phyloP scores from a whole-genome alignment of 1,140 invertebrate species.

The Halictus rubicundus region DNA sequence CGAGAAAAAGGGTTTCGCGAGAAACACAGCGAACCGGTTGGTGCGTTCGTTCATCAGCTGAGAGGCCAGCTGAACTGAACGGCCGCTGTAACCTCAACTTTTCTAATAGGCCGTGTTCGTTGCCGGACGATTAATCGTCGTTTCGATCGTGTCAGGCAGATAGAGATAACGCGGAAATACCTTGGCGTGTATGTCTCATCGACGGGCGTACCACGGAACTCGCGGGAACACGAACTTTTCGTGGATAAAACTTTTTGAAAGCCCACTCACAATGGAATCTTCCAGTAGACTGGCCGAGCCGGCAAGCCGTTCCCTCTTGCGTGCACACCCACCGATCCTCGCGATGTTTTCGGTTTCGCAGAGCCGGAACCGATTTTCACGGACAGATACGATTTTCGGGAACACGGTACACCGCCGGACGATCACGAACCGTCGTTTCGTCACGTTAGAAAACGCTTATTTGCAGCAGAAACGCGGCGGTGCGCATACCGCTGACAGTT shows the following conservation, averaged over 20 bases:
- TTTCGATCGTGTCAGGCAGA: background rate
- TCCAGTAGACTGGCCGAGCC: slow-evolving; percentile 78
- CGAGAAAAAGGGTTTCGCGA: slow-evolving; percentile 18
- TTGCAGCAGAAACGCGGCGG: slow-evolving; percentile 62
- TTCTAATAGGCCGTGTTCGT: slow-evolving; percentile 39
- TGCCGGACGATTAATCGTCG: slow-evolving; percentile 23
- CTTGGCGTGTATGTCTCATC: slow-evolving; percentile 34
- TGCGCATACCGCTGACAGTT: slow-evolving; percentile 70
- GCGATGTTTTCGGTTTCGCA: slow-evolving; percentile 51
- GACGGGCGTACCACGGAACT: slow-evolving; percentile 39
- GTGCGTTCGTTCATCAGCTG: slow-evolving; percentile 68
- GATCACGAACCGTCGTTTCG: slow-evolving; percentile 19
- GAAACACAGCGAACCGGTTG: slow-evolving; percentile 60
- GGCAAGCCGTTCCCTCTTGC: slow-evolving; percentile 74
- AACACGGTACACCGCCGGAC: background rate
- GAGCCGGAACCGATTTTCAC: slow-evolving; percentile 5
- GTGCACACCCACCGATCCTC: slow-evolving; percentile 70
- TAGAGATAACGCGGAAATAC: slow-evolving; percentile 16
- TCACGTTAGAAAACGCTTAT: slow-evolving; percentile 52
- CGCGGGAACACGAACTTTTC: slow-evolving; percentile 59
- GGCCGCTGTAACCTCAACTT: slow-evolving; percentile 66
- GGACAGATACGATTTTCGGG: background rate
- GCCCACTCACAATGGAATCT: slow-evolving; percentile 79
- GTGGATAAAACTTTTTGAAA: slow-evolving; percentile 72
- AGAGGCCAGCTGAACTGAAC: slow-evolving; percentile 71